A percentile compares a stretch with the other conserved stretches of the same genome.
These are phyloP conservation scores for Anhinga anhinga DNA, from an alignment of 2,113 vertebrate genomes.

Conservation along the genomic window DNA sequence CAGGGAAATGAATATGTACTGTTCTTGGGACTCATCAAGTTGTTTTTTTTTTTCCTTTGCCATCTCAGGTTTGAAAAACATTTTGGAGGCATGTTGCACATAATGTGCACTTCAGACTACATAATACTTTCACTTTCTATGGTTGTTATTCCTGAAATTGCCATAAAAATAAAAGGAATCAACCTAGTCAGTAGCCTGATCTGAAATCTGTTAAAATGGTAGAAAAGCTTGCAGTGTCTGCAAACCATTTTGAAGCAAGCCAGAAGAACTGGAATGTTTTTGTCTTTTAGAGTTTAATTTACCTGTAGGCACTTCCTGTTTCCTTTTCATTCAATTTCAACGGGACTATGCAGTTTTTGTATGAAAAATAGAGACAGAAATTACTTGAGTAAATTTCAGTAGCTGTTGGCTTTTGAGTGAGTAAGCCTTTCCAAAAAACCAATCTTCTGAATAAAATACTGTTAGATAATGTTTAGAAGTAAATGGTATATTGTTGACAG, in stretches of 20 bases:
- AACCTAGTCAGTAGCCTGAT: neutral
- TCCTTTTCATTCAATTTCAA: neutral
- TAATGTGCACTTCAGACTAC: neutral
- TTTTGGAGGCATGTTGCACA: neutral
- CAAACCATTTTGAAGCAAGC: neutral
- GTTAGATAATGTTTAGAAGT: neutral
- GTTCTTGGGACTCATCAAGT: neutral
- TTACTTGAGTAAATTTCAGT: neutral
- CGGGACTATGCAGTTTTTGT: neutral
- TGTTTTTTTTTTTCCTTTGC: neutral
- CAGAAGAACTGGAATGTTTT: neutral
- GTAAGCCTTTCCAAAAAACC: neutral
- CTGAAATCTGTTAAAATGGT: neutral
- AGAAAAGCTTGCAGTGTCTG: neutral
- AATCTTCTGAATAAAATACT: neutral
- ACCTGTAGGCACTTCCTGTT: neutral
- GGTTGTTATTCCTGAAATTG: neutral
- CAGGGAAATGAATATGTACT: neutral
- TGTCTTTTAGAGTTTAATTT: neutral
- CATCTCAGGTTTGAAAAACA: neutral
- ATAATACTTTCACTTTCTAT: neutral
- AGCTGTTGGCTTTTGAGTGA: neutral
- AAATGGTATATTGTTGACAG: neutral
- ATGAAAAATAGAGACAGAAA: neutral
- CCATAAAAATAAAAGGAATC: neutral